phyloP scores from a whole-genome alignment of 2,113 vertebrate species.

The Phylloscopus trochiloides region DNA sequence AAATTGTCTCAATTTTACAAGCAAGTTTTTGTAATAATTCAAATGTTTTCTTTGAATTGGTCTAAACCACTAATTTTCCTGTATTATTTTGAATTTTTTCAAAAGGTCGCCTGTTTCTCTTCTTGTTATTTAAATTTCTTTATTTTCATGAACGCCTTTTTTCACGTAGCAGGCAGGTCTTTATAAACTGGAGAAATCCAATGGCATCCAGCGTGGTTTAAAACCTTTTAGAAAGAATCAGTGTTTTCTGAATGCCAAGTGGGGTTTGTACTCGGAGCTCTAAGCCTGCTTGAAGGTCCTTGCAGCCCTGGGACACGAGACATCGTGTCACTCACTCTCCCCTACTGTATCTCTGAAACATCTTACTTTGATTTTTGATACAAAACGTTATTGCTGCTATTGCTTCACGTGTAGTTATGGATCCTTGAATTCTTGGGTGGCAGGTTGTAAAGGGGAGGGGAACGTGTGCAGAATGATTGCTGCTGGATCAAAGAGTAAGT shows the following conservation, averaged over 20 bases:
- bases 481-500: background rate
- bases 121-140: background rate
- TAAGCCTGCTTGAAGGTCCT: background rate
- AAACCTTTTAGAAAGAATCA: background rate
- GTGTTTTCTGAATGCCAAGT: background rate
- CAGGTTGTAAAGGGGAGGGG: background rate
- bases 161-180: background rate
- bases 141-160: background rate
- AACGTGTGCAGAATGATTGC: fast-evolving
- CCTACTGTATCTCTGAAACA: fast-evolving
- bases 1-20: background rate
- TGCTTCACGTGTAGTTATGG: background rate
- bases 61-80: background rate
- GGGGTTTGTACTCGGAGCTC: background rate
- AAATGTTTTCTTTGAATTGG: background rate
- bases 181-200: background rate
- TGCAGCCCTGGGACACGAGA: background rate
- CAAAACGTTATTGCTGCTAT: background rate
- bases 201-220: background rate
- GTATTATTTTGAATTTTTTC: background rate
- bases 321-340: background rate
- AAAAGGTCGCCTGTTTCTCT: background rate
- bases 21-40: background rate
- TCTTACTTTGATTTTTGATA: background rate
- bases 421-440: background rate